Base-by-base conservation (phyloP, 2,113 vertebrate genomes). In the Bucco capensis region DNA sequence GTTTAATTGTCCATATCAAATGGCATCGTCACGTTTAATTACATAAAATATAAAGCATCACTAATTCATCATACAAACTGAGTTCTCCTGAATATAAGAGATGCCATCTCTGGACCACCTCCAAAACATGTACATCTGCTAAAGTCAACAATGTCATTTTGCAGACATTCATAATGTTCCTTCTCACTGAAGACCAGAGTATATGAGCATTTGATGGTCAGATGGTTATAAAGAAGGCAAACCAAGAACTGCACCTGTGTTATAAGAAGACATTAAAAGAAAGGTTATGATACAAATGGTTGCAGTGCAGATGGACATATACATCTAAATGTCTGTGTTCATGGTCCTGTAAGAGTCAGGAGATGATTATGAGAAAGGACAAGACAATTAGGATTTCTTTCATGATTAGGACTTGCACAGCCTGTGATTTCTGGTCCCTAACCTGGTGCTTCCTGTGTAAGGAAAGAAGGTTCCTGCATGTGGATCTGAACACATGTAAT, bases 1-100 rank as follows among this genome's bases (percentile, higher is more conserved):
- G 70, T n/a, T 88, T 96, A 96, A 96, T 94, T 93, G 91, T 78
- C 89, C 85, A 57, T 90, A 83, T 93, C 87, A 94, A 93, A 96
- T 88, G 85, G 51, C 60, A 87, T 73, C 21, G 47, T 93, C 94
- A 95, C 56, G 2, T 95, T 90, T 93, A 90, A 95, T 94, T 94
- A 95, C 61, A 67, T 74, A 64, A 94, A 96, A 93, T 93, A 92
- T 85, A 94, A 90, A 85, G 66, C 66, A 85, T 76, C 86, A 85
- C 71, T 83, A 92, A 93, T 79, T 92, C 64, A 37, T 64, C 3
- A 25, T 67, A 66, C 47, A 77, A 94, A 92, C 75, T 37, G 72
- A 51, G 37, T 83, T 78, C 22, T 90, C 37, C 60, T 64, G 47
- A 77, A 74, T 83, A 46, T 74, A 64, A 88, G 53, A 88, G 53